Evolutionary conservation across 2,888 invertebrate genomes (phyloP).

Genomic region (Eilema griseolum): DNA sequence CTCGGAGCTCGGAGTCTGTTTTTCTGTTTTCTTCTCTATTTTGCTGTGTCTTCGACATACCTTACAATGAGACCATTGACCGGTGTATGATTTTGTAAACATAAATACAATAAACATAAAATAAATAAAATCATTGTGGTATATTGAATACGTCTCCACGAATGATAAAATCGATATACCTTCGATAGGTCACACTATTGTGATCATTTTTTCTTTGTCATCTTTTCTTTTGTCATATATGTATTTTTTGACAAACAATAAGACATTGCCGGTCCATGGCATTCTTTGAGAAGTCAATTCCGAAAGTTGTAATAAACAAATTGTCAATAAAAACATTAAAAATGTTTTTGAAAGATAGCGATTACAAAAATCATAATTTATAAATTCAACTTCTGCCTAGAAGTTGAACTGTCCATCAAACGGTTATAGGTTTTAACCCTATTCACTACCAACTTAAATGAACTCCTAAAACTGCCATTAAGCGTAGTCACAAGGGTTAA

Average conservation of each 20-base stretch:
- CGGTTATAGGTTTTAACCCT: background rate
- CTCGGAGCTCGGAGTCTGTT: background rate
- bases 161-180: background rate
- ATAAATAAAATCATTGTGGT: background rate
- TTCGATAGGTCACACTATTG: background rate
- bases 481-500: background rate
- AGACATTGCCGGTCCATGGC: background rate
- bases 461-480: background rate
- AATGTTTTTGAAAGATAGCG: too few species aligned
- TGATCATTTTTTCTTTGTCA: background rate
- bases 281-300: background rate
- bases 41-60: background rate
- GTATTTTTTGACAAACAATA: background rate
- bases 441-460: background rate
- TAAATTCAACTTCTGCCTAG: too few species aligned
- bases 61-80: background rate
- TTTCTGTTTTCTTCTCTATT: background rate
- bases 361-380: background rate
- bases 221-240: background rate
- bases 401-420: background rate
- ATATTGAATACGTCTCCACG: background rate
- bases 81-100: background rate
- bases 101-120: background rate
- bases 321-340: background rate
- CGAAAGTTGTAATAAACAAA: background rate